Evolutionary conservation across 1,140 invertebrate species (phyloP), one percentile per base, ranked within the genome.

Genomic region (Drosophila albomicans): DNA sequence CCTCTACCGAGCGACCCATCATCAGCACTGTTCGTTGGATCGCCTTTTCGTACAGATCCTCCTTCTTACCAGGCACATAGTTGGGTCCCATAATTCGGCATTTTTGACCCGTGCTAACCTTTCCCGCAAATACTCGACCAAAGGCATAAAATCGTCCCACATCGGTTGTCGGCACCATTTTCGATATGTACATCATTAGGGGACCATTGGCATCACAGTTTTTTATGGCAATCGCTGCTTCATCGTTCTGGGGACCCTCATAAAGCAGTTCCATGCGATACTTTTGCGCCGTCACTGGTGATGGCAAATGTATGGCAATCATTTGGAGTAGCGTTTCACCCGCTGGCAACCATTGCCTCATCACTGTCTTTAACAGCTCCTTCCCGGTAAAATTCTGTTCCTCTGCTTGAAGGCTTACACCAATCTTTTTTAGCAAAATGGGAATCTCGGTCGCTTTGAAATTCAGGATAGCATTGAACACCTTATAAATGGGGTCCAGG

Each of bases 71-170:
- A 58, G 98, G 98, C n/a, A 95, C 93, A 94, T 96, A 99, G 94
- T 99, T 99, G 68, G 99, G 98, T 78, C 99, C 99, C 98, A 99
- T 98, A 92, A 99, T 99, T 80, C 98, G 96, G 48, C 97, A 97
- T 93, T 99, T 99, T 95, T 97, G 95, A 52, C 99, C 98, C 77
- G 98, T 99, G 51, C 94, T 94, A 11, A 96, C 94, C 93, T 96
- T 98, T 82, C 99, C 99, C 87, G 98, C 98, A 94, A 99, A 99
- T 1, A 99, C 99, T 94, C 99, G 98, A 72, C 99, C 99, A 93
- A 99, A 99, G 61, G 99, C 99, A 93, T 99, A 99, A 95, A 99
- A 99, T 93, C 99, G 96, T 68, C 99, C 99, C 93, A 99, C 99
- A 93, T 99, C 99, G 25, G 97, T 97, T 1, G 99, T 99, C 59